A percentile compares a stretch with the other conserved stretches of the same genome.
Evolutionary conservation across 2,113 vertebrate species (phyloP).

Genomic region (Cynopterus brachyotis): DNA sequence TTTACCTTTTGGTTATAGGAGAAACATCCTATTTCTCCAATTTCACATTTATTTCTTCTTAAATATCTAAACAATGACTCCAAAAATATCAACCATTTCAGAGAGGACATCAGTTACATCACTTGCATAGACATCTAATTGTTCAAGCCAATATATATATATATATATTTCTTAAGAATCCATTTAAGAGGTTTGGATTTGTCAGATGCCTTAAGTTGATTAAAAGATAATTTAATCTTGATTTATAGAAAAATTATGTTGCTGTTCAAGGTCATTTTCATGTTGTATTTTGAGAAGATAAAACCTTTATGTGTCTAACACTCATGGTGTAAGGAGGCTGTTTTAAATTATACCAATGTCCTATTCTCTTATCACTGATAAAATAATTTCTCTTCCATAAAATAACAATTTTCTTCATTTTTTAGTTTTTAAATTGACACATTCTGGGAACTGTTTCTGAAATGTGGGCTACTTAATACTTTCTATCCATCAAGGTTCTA

Average conservation of each 20-base stretch:
- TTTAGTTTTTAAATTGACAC: background rate
- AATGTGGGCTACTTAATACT: background rate
- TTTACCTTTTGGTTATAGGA: background rate
- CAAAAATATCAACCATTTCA: background rate
- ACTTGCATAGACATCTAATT: background rate
- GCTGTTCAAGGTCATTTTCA: background rate
- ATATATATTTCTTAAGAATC: background rate
- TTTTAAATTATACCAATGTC: background rate
- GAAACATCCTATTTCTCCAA: background rate
- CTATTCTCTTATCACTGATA: background rate
- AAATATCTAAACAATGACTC: background rate
- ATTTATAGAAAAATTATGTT: conserved; percentile 27
- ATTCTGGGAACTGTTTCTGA: background rate
- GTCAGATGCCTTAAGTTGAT: background rate
- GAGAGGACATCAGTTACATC: background rate
- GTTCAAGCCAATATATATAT: background rate
- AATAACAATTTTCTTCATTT: background rate
- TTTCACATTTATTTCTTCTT: background rate
- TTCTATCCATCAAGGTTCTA: background rate
- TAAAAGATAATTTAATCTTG: conserved; percentile 43
- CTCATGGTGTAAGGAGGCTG: background rate
- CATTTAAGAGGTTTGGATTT: background rate
- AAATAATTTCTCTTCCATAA: background rate
- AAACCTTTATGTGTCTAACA: background rate
- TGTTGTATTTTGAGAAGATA: background rate